phyloP scores from a whole-genome alignment of 2,113 vertebrate species.

The Gambusia holbrooki region DNA sequence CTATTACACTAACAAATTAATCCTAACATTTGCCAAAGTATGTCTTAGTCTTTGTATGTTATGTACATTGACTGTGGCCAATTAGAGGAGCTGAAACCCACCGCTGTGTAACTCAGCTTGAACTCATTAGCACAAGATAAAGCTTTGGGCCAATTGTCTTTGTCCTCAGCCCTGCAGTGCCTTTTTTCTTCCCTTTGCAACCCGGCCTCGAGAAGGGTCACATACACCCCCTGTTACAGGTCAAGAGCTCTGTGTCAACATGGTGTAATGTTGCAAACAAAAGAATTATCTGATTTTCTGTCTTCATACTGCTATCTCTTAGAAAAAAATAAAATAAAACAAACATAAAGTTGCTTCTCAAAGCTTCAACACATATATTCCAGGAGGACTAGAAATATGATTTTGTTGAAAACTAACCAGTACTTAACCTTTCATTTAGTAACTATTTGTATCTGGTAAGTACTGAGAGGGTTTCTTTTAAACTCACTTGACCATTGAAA shows the following conservation, averaged over 20 bases:
- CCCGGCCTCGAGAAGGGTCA: conserved; percentile 1
- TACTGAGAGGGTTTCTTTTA: too few relatives aligned
- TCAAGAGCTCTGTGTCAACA: conserved; percentile 13
- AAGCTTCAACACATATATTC: neutral
- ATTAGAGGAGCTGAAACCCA: neutral
- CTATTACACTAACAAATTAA: neutral
- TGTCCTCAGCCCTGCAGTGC: neutral
- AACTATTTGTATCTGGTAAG: too few relatives aligned
- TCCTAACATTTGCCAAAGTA: neutral
- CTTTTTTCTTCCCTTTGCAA: neutral
- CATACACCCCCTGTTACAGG: neutral
- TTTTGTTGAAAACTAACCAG: neutral
- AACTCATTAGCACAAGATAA: neutral
- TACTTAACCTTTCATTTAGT: neutral
- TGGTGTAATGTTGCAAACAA: neutral
- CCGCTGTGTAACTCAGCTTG: neutral
- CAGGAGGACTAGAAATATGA: neutral
- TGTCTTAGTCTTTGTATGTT: neutral
- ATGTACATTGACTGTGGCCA: neutral
- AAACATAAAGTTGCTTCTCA: neutral
- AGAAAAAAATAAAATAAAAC: neutral
- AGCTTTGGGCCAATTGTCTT: neutral
- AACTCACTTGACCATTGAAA: too few relatives aligned
- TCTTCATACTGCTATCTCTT: neutral
- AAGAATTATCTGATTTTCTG: neutral